Base-by-base conservation (phyloP, 2,113 vertebrate species). In the Trematocara variabile region DNA sequence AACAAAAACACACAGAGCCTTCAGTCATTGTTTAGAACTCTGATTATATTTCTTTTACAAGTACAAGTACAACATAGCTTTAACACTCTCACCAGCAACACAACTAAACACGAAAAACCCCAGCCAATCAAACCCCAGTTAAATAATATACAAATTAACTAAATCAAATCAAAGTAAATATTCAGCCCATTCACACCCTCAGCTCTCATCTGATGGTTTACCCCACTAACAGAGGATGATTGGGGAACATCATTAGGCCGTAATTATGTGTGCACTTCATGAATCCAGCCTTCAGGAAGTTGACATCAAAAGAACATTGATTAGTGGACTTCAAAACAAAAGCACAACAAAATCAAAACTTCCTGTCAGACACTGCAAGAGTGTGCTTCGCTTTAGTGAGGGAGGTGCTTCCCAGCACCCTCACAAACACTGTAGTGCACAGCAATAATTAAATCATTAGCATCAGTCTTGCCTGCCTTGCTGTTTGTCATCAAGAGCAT, bases 361-460 rank as follows among this genome's bases (percentile, higher is more conserved):
- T 55, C 22, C 54, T 55, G 22, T 55, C 22, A 28, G 54, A 14
- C 54, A 0, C 0, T 56, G 54, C 22, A 5, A 5, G 54, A 28
- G 2, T 2, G 54, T 28, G 22, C 22, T 56, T 56, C 22, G 28
- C 0, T 22, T 3, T 14, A 28, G 22, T 5, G 54, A 14, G 22
- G 54, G 12, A 28, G 54, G 22, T 56, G 54, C 54, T 0, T 2
- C 54, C 54, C 54, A 55, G 54, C 54, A 28, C 22, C 6, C 22
- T 4, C 22, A 55, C 54, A 28, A 56, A 28, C 33, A 37, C 10
- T 65, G 12, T 4, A n/a, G 33, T 37, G 34, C 60, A 20, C 60
- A 39, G 60, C 34, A 20, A 0, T 37, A 65, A 20, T 33, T 0
- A 33, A 18, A 0, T 13, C 34, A 39, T 39, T 65, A 65, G 34